Evolutionary conservation across 2,888 invertebrate genomes (phyloP).

Genomic region (Clunio marinus): DNA sequence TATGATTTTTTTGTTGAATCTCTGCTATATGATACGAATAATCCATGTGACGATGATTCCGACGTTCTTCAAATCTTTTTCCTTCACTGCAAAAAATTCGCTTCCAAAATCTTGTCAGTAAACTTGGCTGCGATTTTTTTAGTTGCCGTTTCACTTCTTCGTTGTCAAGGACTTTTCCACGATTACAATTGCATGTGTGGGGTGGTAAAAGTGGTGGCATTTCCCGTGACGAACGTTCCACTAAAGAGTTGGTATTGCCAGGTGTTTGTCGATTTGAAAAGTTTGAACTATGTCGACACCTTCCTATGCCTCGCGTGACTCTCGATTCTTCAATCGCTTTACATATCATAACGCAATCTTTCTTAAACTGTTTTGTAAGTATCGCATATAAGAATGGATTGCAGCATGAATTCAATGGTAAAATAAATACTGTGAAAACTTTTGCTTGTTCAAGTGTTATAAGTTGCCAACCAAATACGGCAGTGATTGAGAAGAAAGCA

Average conservation of each 20-base stretch:
- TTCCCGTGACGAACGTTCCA: slow-evolving; percentile 73
- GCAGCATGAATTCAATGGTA: slow-evolving; percentile 94
- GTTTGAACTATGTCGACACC: slow-evolving; percentile 80
- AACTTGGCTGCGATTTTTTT: slow-evolving; percentile 41
- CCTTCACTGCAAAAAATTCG: slow-evolving; percentile 47
- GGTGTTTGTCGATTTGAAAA: slow-evolving; percentile 84
- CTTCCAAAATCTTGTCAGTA: slow-evolving; percentile 50
- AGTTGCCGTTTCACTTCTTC: slow-evolving; percentile 44
- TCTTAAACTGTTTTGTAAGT: slow-evolving; percentile 95
- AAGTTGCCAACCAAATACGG: slow-evolving; percentile 84
- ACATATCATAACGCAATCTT: slow-evolving; percentile 92
- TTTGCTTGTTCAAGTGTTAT: slow-evolving; percentile 94
- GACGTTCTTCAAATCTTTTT: slow-evolving; percentile 46
- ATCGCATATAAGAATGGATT: slow-evolving; percentile 98
- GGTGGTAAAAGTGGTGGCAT: slow-evolving; percentile 57
- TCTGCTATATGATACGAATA: slow-evolving; percentile 73
- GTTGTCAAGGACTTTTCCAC: slow-evolving; percentile 49
- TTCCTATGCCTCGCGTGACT: slow-evolving; percentile 80
- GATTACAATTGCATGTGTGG: slow-evolving; percentile 50
- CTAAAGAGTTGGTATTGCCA: slow-evolving; percentile 78
- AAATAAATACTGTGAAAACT: slow-evolving; percentile 90
- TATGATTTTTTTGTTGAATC: slow-evolving; percentile 69
- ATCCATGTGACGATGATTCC: slow-evolving; percentile 58
- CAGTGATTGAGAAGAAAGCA: slow-evolving; percentile 90
- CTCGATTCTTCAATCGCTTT: slow-evolving; percentile 93